These are phyloP conservation scores for Heteromyza rotundicornis DNA, from an alignment of 2,888 invertebrate genomes.

Conservation along the genomic window DNA sequence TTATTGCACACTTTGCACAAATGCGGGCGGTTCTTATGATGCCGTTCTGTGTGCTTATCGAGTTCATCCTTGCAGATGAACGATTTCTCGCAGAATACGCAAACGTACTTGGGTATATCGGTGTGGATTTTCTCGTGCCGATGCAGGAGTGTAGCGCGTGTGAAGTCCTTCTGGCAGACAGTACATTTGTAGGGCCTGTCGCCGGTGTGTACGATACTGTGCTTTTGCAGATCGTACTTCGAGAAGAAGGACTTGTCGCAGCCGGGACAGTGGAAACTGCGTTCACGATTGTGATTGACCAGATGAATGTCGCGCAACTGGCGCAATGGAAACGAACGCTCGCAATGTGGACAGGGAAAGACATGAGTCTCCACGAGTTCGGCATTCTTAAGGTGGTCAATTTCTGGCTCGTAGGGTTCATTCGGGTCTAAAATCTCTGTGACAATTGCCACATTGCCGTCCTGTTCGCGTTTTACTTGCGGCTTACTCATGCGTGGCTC, in stretches of 20 bases:
- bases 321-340: slow-evolving; percentile 73
- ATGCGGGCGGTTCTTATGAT: slow-evolving; percentile 67
- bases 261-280: slow-evolving; percentile 68
- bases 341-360: slow-evolving; percentile 73
- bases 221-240: slow-evolving; percentile 73
- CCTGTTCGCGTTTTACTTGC: slow-evolving; percentile 50
- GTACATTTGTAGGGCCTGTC: slow-evolving; percentile 71
- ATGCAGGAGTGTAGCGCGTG: slow-evolving; percentile 70
- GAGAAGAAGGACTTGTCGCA: slow-evolving; percentile 71
- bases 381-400: slow-evolving; percentile 46
- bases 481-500: slow-evolving; percentile 58
- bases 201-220: slow-evolving; percentile 69
- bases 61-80: slow-evolving; percentile 72
- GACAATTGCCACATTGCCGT: slow-evolving; percentile 59
- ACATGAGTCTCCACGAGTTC: slow-evolving; percentile 67
- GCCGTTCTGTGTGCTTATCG: slow-evolving; percentile 68
- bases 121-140: slow-evolving; percentile 72
- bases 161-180: slow-evolving; percentile 72
- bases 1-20: slow-evolving; percentile 72
- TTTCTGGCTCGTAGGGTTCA: slow-evolving; percentile 25
- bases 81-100: slow-evolving; percentile 71
- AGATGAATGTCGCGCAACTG: slow-evolving; percentile 74
- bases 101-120: slow-evolving; percentile 68
- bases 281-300: slow-evolving; percentile 69
- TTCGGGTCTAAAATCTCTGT: slow-evolving; percentile 58